phyloP scores from a whole-genome alignment of 2,797 vertebrate genomes.

The Catamblyrhynchus diadema region DNA sequence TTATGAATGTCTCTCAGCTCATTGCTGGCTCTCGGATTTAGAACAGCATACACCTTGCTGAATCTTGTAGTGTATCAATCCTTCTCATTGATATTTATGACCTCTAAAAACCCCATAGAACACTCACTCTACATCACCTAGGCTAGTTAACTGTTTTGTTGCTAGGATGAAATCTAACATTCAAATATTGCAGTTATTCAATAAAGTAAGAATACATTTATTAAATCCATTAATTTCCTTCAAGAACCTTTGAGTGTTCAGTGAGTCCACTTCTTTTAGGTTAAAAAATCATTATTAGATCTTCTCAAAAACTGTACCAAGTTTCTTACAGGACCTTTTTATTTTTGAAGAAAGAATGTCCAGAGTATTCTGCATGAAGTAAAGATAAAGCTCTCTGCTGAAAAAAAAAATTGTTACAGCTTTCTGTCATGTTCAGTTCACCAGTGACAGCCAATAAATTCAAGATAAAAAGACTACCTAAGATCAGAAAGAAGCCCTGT shows the following conservation, averaged over 20 bases:
- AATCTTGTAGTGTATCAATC: background rate
- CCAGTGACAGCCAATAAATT: background rate
- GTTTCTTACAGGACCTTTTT: background rate
- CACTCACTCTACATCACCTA: background rate
- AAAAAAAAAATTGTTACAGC: background rate
- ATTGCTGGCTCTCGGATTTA: background rate
- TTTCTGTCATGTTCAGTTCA: background rate
- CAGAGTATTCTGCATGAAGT: background rate
- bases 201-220: background rate
- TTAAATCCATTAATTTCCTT: background rate
- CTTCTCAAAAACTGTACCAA: background rate
- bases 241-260: background rate
- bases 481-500: background rate
- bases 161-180: background rate
- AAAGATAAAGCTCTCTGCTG: background rate
- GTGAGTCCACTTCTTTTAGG: background rate
- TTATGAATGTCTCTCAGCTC: background rate
- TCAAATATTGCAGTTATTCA: background rate
- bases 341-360: background rate
- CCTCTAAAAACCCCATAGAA: background rate
- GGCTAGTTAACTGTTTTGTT: background rate
- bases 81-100: background rate
- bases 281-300: background rate
- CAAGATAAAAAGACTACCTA: background rate
- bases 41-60: background rate